Base-by-base conservation (phyloP, 2,888 invertebrate genomes). In the Agrochola lota region DNA sequence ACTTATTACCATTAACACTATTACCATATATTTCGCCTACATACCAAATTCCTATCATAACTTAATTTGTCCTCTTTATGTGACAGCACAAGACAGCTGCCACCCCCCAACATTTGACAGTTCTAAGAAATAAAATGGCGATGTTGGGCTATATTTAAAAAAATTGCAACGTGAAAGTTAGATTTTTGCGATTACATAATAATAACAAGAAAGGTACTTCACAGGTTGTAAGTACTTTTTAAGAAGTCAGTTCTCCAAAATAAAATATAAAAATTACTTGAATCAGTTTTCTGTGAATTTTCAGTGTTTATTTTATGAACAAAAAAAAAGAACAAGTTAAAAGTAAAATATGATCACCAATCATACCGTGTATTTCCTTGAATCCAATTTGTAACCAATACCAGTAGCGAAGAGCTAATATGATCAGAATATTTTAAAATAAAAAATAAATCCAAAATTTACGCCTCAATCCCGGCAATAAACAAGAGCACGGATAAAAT, bases 401-500 rank as follows among this genome's bases (percentile, higher is more conserved):
- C 15, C 35, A 52, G 6, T 62, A 49, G 64, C 52, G 20, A 80
- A 40, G 20, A 62, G 15, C 17, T n/a, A 49, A 46, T 6, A 30
- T 5, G 2, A 57, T 60, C 55, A n/a, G 23, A 59, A 4, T 35
- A 30, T 46, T 59, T 66, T 23, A 30, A 69, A 72, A 69, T 26
- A 12, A 59, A 78, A 83, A 80, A 62, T 11, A 11, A n/a, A 55
- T 5, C 6, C 3, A 46, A 52, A 69, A 52, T 66, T 0, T 40
- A 67, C 12, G 62, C 67, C 30, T 73, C 49, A 71, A 74, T 67
- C 30, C 23, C n/a, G 9, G 75, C 46, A 64, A 76, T 74, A 70
- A 74, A 59, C 73, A 68, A 26, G 70, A 71, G 57, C 49, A 57
- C 35, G 30, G 57, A 23, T 15, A 73, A 77, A 79, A 79, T 77